Conservation (phyloP, 1,140 invertebrate genomes). For the Drosophila setifemur region DNA sequence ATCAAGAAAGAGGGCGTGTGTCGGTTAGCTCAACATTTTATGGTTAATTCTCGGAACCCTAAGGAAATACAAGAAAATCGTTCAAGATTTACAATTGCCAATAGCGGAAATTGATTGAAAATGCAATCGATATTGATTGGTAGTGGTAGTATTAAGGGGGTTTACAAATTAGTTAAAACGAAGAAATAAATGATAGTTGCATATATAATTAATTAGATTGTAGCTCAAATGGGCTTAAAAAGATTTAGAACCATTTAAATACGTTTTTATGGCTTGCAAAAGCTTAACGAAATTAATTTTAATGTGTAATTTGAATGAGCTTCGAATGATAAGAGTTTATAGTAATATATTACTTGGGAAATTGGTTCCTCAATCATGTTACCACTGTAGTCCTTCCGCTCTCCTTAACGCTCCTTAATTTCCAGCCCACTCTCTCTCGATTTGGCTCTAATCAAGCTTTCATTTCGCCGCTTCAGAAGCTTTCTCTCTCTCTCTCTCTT, state of each 20-base stretch:
- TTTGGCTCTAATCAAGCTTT: constrained; percentile 41
- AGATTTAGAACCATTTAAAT: neutral
- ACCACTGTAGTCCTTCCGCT: constrained; percentile 24
- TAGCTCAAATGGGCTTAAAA: neutral
- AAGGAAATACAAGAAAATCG: constrained; percentile 17
- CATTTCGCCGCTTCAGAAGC: constrained; percentile 24
- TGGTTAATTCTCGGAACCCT: constrained; percentile 35
- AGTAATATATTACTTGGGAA: too few species aligned
- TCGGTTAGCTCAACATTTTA: constrained; percentile 14
- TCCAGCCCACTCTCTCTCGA: neutral
- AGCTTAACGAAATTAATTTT: neutral
- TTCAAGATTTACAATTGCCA: constrained; percentile 41
- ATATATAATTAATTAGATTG: constrained; percentile 17
- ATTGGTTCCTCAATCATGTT: too few species aligned
- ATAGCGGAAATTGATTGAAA: constrained; percentile 30
- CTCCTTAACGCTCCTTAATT: constrained; percentile 27
- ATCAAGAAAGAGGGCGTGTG: constrained; percentile 51
- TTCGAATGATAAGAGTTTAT: too few species aligned
- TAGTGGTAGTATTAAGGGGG: constrained; percentile 12
- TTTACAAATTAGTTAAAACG: constrained; percentile 6
- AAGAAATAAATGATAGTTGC: constrained; percentile 2
- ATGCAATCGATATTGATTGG: constrained; percentile 5
- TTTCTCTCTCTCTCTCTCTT: constrained; percentile 27
- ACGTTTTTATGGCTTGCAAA: neutral
- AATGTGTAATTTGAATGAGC: too few species aligned